Evolutionary conservation across 2,797 vertebrate genomes (phyloP).

Genomic region (Moxostoma hubbsi): DNA sequence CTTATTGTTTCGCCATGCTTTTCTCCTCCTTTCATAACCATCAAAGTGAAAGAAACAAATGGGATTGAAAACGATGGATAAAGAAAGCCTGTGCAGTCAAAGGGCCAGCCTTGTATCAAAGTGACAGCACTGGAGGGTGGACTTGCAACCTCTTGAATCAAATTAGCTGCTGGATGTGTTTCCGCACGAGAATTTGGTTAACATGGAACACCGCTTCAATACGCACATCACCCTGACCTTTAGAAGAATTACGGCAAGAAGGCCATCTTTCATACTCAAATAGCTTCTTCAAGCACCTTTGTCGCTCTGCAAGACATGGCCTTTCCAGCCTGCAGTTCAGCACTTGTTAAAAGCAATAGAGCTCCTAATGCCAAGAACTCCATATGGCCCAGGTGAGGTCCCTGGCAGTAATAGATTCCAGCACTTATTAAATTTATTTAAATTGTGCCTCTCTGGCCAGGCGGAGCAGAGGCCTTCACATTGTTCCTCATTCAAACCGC

Average conservation of each 20-base stretch:
- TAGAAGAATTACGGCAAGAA: conserved; percentile 51
- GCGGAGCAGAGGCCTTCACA: conserved; percentile 8
- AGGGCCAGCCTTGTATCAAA: background rate
- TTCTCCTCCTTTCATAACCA: no score
- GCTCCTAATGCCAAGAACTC: conserved; percentile 50
- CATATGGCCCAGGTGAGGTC: conserved; percentile 59
- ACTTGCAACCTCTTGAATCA: conserved; percentile 37
- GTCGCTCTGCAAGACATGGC: conserved; percentile 46
- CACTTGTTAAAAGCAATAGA: conserved; percentile 64
- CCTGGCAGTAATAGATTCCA: conserved; percentile 60
- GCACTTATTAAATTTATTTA: conserved; percentile 59
- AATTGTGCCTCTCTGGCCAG: conserved; percentile 50
- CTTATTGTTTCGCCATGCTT: no score
- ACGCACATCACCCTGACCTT: conserved; percentile 66
- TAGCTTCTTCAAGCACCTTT: conserved; percentile 10
- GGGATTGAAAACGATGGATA: no score
- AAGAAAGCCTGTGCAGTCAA: no score
- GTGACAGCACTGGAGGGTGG: background rate
- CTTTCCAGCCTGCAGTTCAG: conserved; percentile 54
- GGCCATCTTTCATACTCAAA: conserved; percentile 38
- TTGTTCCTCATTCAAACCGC: conserved; percentile 48
- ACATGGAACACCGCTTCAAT: conserved; percentile 56
- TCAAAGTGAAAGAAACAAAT: no score
- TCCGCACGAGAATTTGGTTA: conserved; percentile 54
- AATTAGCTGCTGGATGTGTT: conserved; percentile 61